Percentiles rank a stretch among this genome's conserved stretches.
Evolutionary conservation across 2,797 vertebrate species (phyloP).

Genomic region (Apodemus agrarius): DNA sequence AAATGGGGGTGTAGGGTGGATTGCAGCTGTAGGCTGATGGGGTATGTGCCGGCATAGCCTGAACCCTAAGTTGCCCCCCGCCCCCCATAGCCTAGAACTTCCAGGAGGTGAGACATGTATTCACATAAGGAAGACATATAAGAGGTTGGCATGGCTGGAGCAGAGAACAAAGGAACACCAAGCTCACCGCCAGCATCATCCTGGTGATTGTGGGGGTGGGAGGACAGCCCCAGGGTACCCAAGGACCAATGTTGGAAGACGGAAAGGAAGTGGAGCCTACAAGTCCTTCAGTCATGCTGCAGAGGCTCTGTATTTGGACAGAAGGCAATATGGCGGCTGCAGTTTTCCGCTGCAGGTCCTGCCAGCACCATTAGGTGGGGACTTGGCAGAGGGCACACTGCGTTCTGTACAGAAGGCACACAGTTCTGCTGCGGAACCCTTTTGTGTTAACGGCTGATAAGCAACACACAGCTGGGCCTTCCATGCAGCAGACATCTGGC

Average conservation of each 20-base stretch:
- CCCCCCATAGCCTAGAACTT: background rate
- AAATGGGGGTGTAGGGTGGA: background rate
- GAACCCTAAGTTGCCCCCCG: background rate
- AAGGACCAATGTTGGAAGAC: background rate
- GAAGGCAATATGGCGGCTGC: conserved; percentile 8
- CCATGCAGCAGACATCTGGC: conserved; percentile 68
- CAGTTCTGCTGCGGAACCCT: conserved; percentile 66
- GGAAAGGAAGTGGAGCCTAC: background rate
- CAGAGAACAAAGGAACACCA: background rate
- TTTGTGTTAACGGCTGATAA: conserved; percentile 66
- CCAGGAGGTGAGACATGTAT: background rate
- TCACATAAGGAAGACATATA: background rate
- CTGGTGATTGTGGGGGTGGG: background rate
- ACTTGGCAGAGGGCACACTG: conserved; percentile 58
- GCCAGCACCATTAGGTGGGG: conserved; percentile 42
- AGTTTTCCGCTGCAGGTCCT: conserved; percentile 65
- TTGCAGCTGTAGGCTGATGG: background rate
- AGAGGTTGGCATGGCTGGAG: background rate
- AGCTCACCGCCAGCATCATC: background rate
- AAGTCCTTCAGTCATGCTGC: background rate
- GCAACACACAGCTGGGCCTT: conserved; percentile 73
- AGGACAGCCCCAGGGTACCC: background rate
- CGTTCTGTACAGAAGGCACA: conserved; percentile 66
- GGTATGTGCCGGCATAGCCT: background rate
- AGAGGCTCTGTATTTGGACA: conserved; percentile 27